Percentiles rank a stretch among this genome's conserved stretches.
These are phyloP conservation scores for Cantharis nigra DNA, from an alignment of 2,888 invertebrate genomes.

Conservation along the genomic window DNA sequence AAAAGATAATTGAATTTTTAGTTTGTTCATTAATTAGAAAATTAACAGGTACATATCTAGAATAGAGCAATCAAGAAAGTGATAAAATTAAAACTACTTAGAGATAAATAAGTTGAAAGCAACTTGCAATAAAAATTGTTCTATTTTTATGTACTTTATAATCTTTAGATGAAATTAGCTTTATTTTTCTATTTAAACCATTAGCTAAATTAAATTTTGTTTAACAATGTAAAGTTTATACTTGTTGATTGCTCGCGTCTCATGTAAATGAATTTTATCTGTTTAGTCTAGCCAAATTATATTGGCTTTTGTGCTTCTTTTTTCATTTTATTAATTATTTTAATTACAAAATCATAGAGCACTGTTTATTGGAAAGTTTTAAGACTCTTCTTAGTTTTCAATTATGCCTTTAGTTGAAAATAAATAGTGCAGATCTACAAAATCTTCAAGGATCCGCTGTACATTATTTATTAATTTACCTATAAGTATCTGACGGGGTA, in stretches of 20 bases:
- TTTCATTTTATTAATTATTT: too few species aligned
- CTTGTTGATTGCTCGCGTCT: neutral
- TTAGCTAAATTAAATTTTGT: neutral
- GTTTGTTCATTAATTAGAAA: neutral
- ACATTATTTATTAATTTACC: neutral
- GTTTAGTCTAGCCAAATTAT: neutral
- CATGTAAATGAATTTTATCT: neutral
- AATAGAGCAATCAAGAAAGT: neutral
- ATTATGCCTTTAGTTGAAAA: too few species aligned
- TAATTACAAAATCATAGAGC: too few species aligned
- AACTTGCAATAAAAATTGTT: neutral
- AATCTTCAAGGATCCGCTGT: neutral
- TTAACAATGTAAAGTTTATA: neutral
- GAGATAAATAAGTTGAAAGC: neutral
- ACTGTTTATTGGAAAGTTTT: too few species aligned
- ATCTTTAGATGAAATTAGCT: neutral
- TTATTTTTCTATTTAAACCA: neutral
- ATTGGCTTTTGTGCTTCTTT: neutral
- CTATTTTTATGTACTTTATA: neutral
- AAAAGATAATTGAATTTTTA: neutral
- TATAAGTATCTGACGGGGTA: neutral
- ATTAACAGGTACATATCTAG: neutral
- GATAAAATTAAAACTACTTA: neutral
- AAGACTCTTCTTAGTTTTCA: too few species aligned
- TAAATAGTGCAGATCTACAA: too few species aligned